phyloP scores from a whole-genome alignment of 2,113 vertebrate species.

The Alexandromys fortis region DNA sequence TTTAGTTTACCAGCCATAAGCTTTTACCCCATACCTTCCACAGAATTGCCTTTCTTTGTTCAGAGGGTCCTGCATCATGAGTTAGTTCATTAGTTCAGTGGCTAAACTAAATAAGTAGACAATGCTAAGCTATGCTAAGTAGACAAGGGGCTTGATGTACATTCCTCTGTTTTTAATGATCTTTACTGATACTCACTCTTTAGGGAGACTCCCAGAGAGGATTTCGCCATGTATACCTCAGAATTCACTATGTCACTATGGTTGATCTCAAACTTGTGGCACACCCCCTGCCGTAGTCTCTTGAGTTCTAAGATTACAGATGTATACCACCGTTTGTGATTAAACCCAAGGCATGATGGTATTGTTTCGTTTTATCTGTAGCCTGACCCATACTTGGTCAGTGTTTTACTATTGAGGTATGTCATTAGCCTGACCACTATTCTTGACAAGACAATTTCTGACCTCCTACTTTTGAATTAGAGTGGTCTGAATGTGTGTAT shows the following conservation, averaged over 20 bases:
- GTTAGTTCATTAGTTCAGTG: background rate
- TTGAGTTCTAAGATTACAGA: background rate
- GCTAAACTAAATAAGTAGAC: background rate
- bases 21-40: background rate
- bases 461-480: conserved; percentile 6
- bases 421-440: background rate
- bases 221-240: background rate
- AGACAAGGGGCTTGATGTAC: background rate
- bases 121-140: background rate
- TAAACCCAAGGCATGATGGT: background rate
- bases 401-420: background rate
- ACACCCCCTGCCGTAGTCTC: no score
- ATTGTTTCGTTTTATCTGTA: background rate
- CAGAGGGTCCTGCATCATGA: background rate
- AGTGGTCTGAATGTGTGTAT: background rate
- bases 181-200: background rate
- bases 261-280: background rate
- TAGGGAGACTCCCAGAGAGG: background rate
- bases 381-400: background rate
- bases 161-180: background rate
- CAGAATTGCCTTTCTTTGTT: background rate
- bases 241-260: background rate
- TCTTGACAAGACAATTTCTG: background rate
- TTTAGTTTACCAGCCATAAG: background rate
- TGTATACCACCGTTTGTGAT: no score